A percentile compares a stretch with the other conserved stretches of the same genome.
Evolutionary conservation across 2,113 vertebrate species (phyloP).

Genomic region (Psilopogon haemacephalus): DNA sequence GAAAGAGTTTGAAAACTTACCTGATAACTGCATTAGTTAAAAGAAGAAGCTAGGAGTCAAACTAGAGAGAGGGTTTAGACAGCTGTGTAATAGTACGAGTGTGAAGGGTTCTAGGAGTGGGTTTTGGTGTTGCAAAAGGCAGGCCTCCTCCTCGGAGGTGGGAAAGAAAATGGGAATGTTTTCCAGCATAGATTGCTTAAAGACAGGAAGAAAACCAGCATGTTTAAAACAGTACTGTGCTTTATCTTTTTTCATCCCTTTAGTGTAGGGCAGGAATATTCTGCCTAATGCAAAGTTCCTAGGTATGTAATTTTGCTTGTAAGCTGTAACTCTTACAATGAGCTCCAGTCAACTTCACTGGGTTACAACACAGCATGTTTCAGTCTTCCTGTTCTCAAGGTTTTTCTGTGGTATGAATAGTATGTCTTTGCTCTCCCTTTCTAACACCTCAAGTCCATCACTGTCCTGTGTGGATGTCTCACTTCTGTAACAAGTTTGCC

Average conservation of each 20-base stretch:
- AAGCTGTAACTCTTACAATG: neutral
- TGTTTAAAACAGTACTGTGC: neutral
- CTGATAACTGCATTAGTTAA: neutral
- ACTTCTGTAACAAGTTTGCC: neutral
- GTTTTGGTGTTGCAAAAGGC: neutral
- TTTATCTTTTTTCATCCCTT: neutral
- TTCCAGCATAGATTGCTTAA: neutral
- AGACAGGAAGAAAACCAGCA: neutral
- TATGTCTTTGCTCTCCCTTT: neutral
- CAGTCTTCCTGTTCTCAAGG: neutral
- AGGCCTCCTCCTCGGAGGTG: neutral
- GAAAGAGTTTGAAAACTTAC: constrained; percentile 5
- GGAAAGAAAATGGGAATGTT: neutral
- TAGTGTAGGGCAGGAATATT: neutral
- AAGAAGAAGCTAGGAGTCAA: constrained; percentile 4
- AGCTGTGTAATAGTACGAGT: neutral
- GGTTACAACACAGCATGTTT: neutral
- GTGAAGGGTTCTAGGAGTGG: neutral
- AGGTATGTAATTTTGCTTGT: neutral
- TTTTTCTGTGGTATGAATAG: neutral
- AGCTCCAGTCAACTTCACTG: neutral
- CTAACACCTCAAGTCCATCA: neutral
- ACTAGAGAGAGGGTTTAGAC: neutral
- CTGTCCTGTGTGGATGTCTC: neutral
- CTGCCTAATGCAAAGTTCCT: neutral